A percentile compares a stretch with the other conserved stretches of the same genome.
Conservation (phyloP, 1,140 invertebrate species). For the Adoxophyes honmai region DNA sequence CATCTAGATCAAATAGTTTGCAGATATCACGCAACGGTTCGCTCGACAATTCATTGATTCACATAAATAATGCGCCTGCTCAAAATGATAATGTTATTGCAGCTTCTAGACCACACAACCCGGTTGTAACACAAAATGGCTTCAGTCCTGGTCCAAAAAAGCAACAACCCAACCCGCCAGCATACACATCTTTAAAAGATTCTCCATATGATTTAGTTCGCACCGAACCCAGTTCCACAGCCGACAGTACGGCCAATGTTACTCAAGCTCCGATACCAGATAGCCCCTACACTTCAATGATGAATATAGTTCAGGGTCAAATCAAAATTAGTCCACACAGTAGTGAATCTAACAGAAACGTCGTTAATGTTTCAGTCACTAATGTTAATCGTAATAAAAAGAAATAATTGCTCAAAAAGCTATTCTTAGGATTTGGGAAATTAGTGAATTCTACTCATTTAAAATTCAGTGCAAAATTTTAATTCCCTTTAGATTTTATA, state of each 20-base stretch:
- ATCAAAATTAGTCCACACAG: conserved; percentile 71
- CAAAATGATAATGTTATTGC: conserved; percentile 33
- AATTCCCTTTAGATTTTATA: too few relatives aligned
- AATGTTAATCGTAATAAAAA: conserved; percentile 30
- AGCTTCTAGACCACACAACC: conserved; percentile 30
- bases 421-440: too few relatives aligned
- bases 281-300: conserved; percentile 62
- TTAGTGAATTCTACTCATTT: too few relatives aligned
- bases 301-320: conserved; percentile 75
- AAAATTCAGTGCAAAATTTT: too few relatives aligned
- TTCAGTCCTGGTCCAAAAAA: conserved; percentile 37
- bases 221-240: conserved; percentile 34
- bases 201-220: conserved; percentile 74
- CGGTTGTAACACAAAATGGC: conserved; percentile 48
- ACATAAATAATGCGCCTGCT: conserved; percentile 27
- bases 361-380: conserved; percentile 60
- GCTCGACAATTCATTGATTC: conserved; percentile 41
- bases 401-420: conserved; percentile 3
- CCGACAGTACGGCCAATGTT: conserved; percentile 33
- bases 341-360: conserved; percentile 55
- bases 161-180: conserved; percentile 20
- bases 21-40: conserved; percentile 51
- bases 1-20: conserved; percentile 61
- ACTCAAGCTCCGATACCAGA: conserved; percentile 33
- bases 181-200: conserved; percentile 75